phyloP scores from a whole-genome alignment of 2,888 invertebrate species.

The Aphrophora alni region DNA sequence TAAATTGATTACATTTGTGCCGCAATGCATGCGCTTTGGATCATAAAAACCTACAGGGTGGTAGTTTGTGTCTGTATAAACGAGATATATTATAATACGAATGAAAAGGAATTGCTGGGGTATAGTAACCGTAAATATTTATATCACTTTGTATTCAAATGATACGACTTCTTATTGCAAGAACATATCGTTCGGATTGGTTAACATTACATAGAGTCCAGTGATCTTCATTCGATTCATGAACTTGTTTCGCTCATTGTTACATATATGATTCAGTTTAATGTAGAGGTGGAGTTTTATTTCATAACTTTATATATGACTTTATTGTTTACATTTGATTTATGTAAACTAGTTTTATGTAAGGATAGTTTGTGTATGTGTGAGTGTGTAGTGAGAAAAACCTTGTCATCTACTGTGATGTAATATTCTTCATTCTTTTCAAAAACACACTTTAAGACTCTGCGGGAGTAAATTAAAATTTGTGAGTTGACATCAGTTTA shows the following conservation, averaged over 20 bases:
- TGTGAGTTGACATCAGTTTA: no score
- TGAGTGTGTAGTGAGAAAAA: no score
- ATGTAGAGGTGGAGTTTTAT: neutral
- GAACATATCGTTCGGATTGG: neutral
- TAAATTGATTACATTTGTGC: no score
- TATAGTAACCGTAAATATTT: neutral
- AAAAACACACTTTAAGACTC: no score
- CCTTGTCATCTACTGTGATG: no score
- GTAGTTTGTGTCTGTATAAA: neutral
- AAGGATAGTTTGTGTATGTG: no score
- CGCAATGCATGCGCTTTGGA: no score
- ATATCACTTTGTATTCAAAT: conserved; percentile 6
- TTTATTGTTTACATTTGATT: neutral
- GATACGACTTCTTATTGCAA: neutral
- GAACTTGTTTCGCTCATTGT: neutral
- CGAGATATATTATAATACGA: neutral
- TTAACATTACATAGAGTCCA: neutral
- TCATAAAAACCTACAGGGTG: neutral
- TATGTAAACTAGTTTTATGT: neutral
- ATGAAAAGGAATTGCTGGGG: neutral
- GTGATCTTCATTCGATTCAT: neutral
- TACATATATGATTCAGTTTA: neutral
- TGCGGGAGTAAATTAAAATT: no score
- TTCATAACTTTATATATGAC: neutral
- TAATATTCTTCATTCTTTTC: no score